These are phyloP conservation scores for Shinisaurus crocodilurus DNA, from an alignment of 2,113 vertebrate species.

Conservation along the genomic window DNA sequence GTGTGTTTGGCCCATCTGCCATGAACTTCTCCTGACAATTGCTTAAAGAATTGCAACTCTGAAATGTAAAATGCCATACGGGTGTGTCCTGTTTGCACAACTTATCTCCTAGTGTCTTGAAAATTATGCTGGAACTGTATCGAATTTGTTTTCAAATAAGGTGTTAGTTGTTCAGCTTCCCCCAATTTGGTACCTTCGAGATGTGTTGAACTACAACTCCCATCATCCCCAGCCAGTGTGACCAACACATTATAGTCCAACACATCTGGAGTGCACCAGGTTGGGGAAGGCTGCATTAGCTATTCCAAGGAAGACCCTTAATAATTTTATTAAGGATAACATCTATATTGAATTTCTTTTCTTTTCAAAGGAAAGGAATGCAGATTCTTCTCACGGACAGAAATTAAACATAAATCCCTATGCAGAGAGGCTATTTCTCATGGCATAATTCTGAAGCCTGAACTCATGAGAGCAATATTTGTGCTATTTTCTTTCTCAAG, in stretches of 20 bases:
- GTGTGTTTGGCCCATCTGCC: background rate
- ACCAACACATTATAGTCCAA: background rate
- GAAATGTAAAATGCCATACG: background rate
- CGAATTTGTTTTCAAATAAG: background rate
- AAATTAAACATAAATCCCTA: slow-evolving; percentile 41
- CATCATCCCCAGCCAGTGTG: no score
- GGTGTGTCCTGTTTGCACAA: slow-evolving; percentile 1
- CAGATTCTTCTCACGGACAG: slow-evolving; percentile 26
- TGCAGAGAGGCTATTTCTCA: slow-evolving; percentile 23
- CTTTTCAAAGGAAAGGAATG: background rate
- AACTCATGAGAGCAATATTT: slow-evolving; percentile 36
- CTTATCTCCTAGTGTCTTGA: slow-evolving; percentile 2
- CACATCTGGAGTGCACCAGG: background rate
- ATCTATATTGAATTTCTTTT: slow-evolving; percentile 1
- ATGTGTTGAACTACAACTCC: no score
- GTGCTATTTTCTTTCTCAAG: slow-evolving; percentile 57
- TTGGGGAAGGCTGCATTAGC: background rate
- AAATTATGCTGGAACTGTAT: background rate
- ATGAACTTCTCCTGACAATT: background rate
- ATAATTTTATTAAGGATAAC: slow-evolving; percentile 13
- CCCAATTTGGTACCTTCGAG: no score
- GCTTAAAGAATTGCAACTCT: background rate
- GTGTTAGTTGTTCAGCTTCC: no score
- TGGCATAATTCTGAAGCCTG: slow-evolving; percentile 52
- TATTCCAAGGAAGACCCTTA: background rate